Base-by-base conservation (phyloP, 1,140 invertebrate species). In the Papilio machaon region DNA sequence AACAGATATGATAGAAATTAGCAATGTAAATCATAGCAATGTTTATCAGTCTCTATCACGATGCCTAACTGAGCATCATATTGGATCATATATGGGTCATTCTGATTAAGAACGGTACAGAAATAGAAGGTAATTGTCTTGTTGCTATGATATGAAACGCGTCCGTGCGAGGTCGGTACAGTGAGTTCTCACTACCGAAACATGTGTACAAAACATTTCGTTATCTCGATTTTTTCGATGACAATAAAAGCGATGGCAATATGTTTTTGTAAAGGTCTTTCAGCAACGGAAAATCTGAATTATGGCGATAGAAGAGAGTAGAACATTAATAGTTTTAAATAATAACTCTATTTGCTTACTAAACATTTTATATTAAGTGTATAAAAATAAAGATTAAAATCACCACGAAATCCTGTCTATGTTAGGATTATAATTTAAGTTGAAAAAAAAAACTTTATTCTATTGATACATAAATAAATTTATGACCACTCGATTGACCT, bases 111-210 rank as follows among this genome's bases (percentile, higher is more conserved):
- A 79, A 60, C n/a, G 77, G 58, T 74, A 79, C 58, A 83, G 80
- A 83, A 83, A 83, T 79, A 83, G 80, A 79, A 64, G 70, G 19
- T 74, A 82, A 84, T 84, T 84, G 83, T 82, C 82, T 82, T 73
- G 79, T 80, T 82, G 79, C 70, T 78, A 78, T 73, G 80, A 38
- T 17, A 58, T 43, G 64, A 30, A 15, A 43, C 58, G 6, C 10
- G 52, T 54, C 19, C 43, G 17, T 8, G 17, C 35, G 13, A 2
- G 13, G 35, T 43, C 43, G 49, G 13, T 52, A 17, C 3, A 52
- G 10, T 13, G 49, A 5, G 49, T 52, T 52, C 4, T 52, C 54
- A 58, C n/a, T 58, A 19, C 54, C 17, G 54, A 58, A 19, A 58
- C 54, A 58, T 58, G 10, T 10, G 54, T 58, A 58, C n/a, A 7